These are phyloP conservation scores for Amblyteles armatorius DNA, from an alignment of 2,888 invertebrate species.

Conservation along the genomic window DNA sequence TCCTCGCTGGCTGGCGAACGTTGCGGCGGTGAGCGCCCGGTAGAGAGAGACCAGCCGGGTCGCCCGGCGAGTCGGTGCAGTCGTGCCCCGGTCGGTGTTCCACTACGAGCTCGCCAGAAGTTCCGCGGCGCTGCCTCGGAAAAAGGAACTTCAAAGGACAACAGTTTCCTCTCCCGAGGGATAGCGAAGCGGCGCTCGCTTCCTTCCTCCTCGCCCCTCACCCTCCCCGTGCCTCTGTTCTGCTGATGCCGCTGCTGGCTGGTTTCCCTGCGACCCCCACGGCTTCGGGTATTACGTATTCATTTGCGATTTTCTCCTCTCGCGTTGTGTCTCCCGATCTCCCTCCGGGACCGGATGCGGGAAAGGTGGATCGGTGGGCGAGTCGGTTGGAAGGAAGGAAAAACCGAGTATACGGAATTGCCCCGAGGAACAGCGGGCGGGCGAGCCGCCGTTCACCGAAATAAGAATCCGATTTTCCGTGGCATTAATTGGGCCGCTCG, in stretches of 20 bases:
- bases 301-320: constrained; percentile 79
- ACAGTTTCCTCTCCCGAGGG: constrained; percentile 65
- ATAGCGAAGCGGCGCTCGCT: constrained; percentile 65
- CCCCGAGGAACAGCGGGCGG: constrained; percentile 54
- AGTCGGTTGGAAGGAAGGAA: constrained; percentile 38
- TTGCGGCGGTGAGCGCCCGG: constrained; percentile 1
- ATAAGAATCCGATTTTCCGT: constrained; percentile 82
- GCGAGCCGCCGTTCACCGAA: constrained; percentile 73
- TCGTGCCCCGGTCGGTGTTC: constrained; percentile 47
- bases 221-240: constrained; percentile 31
- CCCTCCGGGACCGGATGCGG: background rate
- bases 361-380: constrained; percentile 13
- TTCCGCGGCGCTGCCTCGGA: constrained; percentile 56
- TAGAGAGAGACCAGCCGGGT: constrained; percentile 5
- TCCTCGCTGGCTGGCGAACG: constrained; percentile 47
- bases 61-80: constrained; percentile 45
- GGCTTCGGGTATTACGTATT: constrained; percentile 79
- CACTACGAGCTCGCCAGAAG: constrained; percentile 31
- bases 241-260: constrained; percentile 12
- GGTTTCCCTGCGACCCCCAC: constrained; percentile 34
- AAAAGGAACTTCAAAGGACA: constrained; percentile 71
- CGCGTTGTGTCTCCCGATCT: constrained; percentile 31
- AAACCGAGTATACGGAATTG: constrained; percentile 53
- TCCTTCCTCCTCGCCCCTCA: constrained; percentile 41
- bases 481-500: constrained; percentile 81